Base-by-base conservation (phyloP, 2,888 invertebrate species). In the Acanthoscelides obtectus region DNA sequence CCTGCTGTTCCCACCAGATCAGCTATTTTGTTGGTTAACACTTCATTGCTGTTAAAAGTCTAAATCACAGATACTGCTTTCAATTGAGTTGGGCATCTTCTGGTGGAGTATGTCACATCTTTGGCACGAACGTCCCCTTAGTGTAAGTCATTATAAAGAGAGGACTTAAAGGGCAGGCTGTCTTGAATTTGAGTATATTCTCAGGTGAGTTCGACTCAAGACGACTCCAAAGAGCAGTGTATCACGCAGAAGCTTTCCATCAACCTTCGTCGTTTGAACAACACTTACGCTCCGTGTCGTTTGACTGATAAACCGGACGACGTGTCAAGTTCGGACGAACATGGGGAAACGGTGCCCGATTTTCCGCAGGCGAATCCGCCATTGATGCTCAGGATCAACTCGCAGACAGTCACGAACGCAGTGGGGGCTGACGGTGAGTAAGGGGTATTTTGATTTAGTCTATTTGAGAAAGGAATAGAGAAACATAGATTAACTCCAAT, bases 191-290 rank as follows among this genome's bases (percentile, higher is more conserved):
- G 12, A 45, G 17, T 17, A 12, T n/a, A n/a, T n/a, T n/a, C n/a
- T n/a, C 69, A 82, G 82, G 81, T 81, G 6, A 82, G 81, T 76
- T 81, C 81, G 21, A 80, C 81, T 12, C 80, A 80, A 67, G 82
- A 88, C 84, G 80, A 81, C 64, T 78, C 80, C 2, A 92, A 92
- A 86, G 91, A 91, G 79, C 89, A 90, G 81, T 91, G 91, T 84
- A 87, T 92, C 72, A 91, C 91, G 75, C 92, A 93, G 78, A 93
- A 93, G 82, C 84, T 94, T 71, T 93, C 93, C 67, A 93, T 94
- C 80, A 93, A 91, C 81, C 86, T 94, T 79, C 90, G 91, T 83
- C 89, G 93, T 79, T 85, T 93, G 78, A 92, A 91, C 83, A 91
- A 91, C 83, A 91, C 91, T 4, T 91, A 89, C 83, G 89, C 90